These are phyloP conservation scores for Allacma fusca DNA, from an alignment of 2,888 invertebrate species.

Conservation along the genomic window DNA sequence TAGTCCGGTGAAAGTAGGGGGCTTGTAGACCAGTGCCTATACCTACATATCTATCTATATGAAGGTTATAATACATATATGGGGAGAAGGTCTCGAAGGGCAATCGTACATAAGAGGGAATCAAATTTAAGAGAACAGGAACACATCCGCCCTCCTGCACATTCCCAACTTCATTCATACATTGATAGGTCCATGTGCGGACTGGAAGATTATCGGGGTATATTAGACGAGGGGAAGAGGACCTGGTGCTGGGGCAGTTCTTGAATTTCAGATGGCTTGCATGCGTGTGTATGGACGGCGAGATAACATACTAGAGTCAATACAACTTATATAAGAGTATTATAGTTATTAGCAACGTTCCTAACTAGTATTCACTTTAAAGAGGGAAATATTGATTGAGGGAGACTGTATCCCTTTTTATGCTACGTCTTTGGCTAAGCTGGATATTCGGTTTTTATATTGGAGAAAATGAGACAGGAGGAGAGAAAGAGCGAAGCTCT, in stretches of 20 bases:
- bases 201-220: not conserved
- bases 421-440: not conserved
- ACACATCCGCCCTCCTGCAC: not conserved
- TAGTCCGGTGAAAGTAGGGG: no score
- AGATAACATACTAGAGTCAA: not conserved
- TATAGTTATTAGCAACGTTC: not conserved
- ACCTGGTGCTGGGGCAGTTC: not conserved
- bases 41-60: no score
- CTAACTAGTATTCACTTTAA: slow-evolving; percentile 4
- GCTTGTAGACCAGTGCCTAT: no score
- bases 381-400: slow-evolving; percentile 11
- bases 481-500: not conserved
- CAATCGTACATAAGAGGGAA: not conserved
- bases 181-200: not conserved
- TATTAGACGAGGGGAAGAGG: not conserved
- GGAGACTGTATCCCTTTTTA: not conserved
- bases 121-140: not conserved
- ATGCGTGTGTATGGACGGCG: not conserved
- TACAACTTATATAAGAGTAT: not conserved
- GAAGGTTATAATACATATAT: no score
- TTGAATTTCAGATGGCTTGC: not conserved
- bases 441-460: not conserved
- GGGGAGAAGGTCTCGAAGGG: no score
- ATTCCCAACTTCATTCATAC: slow-evolving; percentile 7
- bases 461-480: not conserved